Evolutionary conservation across 1,140 invertebrate species (phyloP), one percentile per base, ranked within the genome.

Genomic region (Bombyx mandarina): DNA sequence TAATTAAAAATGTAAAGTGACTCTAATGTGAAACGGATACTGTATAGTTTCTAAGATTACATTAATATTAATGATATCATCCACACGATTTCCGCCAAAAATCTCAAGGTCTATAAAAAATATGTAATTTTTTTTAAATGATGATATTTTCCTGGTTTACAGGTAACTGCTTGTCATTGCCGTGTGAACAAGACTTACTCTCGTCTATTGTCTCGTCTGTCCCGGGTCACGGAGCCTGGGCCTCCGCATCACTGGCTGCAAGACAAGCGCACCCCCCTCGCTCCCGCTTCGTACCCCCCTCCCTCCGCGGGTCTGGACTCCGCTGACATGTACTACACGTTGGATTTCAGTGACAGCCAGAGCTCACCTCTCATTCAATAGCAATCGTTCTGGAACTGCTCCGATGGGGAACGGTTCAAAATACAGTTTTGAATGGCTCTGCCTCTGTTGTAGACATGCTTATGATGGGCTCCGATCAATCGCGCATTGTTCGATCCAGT

Each of bases 321-420:
- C 72, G 89, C 91, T 43, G 92, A 93, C 62, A 92, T 93, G 91
- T 93, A 92, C 80, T 93, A 92, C 85, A 92, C 91, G 43, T 88
- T 93, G 61, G 92, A 93, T 80, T 92, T 93, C 84, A 92, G 91
- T 73, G 91, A 93, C 82, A 92, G 91, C 67, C 92, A 92, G 78
- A 91, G 90, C 70, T 92, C 91, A 22, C 92, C 92, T 6, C 88
- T 93, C 65, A 93, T 93, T 69, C 91, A 92, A 89, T 93, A 90
- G 88, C 83, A 75, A 78, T 77, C 76, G 79, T 69, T 82, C 45
- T 52, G 63, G 77, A 76, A 82, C 79, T 78, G 75, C 75, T 77
- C 79, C 72, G 77, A 82, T 6, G 81, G 80, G 66, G 79, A 84
- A 73, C 75, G 76, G 77, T 86, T 84, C 80, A 77, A 77, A 56